Evolutionary conservation across 1,140 invertebrate genomes (phyloP).

Genomic region (Mesaphorura yosii): DNA sequence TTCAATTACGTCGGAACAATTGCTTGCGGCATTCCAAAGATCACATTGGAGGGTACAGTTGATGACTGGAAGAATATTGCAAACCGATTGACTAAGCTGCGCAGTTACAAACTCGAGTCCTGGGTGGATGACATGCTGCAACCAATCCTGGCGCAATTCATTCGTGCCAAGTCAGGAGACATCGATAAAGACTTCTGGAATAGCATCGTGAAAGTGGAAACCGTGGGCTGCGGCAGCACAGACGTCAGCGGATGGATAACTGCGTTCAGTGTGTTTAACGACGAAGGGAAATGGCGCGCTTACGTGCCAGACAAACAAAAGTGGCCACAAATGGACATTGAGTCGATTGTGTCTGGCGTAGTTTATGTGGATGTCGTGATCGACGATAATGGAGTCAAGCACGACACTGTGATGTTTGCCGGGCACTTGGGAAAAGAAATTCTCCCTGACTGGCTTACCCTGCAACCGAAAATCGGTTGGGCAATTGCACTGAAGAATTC

Average conservation of each 20-base stretch:
- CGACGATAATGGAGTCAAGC: neutral
- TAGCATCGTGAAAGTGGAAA: slow-evolving; percentile 2
- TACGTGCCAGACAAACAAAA: neutral
- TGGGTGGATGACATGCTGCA: slow-evolving; percentile 13
- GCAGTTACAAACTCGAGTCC: slow-evolving; percentile 2
- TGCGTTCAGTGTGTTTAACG: slow-evolving; percentile 6
- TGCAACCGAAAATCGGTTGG: slow-evolving; percentile 10
- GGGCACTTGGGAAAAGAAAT: slow-evolving; percentile 8
- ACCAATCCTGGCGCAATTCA: slow-evolving; percentile 22
- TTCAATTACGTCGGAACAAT: slow-evolving; percentile 6
- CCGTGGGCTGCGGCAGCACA: slow-evolving; percentile 1
- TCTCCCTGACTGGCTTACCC: neutral
- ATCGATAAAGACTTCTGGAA: slow-evolving; percentile 14
- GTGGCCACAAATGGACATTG: neutral
- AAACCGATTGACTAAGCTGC: slow-evolving; percentile 7
- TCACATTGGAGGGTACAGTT: slow-evolving; percentile 17
- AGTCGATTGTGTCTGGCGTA: neutral
- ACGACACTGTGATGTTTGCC: slow-evolving; percentile 10
- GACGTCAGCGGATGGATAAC: slow-evolving; percentile 14
- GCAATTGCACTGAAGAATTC: slow-evolving; percentile 4
- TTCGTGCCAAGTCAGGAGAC: slow-evolving; percentile 12
- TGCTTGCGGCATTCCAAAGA: slow-evolving; percentile 14
- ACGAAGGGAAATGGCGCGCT: slow-evolving; percentile 7
- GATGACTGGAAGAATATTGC: slow-evolving; percentile 12
- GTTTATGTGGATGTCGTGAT: slow-evolving; percentile 7